These are phyloP conservation scores for Lasioglossum oenotherae DNA, from an alignment of 2,888 invertebrate species.

Conservation along the genomic window DNA sequence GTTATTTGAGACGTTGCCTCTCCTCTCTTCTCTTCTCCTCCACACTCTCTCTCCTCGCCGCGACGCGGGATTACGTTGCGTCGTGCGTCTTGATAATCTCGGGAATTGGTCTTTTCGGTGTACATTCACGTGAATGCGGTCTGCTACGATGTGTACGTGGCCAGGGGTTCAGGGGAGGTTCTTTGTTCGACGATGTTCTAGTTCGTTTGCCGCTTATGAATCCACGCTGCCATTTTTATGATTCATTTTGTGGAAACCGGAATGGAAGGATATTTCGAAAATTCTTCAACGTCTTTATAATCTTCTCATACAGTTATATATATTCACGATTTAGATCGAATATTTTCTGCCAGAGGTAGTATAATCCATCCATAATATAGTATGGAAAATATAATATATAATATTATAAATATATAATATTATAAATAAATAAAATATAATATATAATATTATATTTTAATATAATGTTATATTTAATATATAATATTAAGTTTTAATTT, in stretches of 20 bases:
- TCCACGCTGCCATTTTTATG: neutral
- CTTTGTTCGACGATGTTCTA: conserved; percentile 7
- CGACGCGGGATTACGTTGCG: neutral
- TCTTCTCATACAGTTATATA: too few species aligned
- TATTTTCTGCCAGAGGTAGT: too few species aligned
- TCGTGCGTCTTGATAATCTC: conserved; percentile 15
- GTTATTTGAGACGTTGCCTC: conserved; percentile 27
- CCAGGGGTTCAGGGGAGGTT: neutral
- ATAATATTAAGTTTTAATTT: too few species aligned
- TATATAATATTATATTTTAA: too few species aligned
- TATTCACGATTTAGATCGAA: too few species aligned
- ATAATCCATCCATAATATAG: too few species aligned
- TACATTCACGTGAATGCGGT: conserved; percentile 3
- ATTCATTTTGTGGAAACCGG: neutral
- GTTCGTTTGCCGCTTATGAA: neutral
- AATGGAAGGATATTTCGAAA: neutral
- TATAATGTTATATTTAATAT: too few species aligned
- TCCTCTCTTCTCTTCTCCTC: neutral
- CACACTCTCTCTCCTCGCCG: neutral
- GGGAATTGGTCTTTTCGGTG: neutral
- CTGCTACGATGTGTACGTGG: neutral
- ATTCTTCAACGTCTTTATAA: neutral
- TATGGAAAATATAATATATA: too few species aligned
- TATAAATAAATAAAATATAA: too few species aligned
- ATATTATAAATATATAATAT: too few species aligned